Conservation (phyloP, 2,888 invertebrate genomes). For the Arge pagana region DNA sequence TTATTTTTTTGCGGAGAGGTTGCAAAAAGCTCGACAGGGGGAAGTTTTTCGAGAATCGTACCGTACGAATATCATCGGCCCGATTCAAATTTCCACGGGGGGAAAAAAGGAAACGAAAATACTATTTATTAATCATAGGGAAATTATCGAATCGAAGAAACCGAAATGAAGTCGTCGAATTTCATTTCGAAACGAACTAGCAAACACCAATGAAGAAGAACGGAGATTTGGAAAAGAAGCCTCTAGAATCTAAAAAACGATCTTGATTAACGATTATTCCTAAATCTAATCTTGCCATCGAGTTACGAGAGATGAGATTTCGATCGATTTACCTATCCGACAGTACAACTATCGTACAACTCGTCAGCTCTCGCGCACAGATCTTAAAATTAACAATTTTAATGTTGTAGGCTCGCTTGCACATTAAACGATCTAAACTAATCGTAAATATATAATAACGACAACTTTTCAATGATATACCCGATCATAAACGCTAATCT, state of each 20-base stretch:
- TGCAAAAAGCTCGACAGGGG: too few relatives aligned
- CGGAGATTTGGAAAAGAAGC: too few relatives aligned
- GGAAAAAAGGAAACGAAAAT: background rate
- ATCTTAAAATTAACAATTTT: constrained; percentile 21
- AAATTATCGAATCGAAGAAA: background rate
- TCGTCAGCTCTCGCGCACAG: too few relatives aligned
- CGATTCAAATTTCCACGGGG: constrained; percentile 11
- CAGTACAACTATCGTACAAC: too few relatives aligned
- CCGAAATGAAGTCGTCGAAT: background rate
- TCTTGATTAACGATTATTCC: constrained; percentile 6
- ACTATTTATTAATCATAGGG: background rate
- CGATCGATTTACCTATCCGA: background rate
- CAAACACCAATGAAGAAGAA: too few relatives aligned
- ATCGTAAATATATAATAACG: constrained; percentile 20
- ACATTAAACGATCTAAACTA: constrained; percentile 22
- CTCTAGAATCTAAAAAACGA: too few relatives aligned
- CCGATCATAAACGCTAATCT: constrained; percentile 23
- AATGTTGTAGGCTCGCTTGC: constrained; percentile 26
- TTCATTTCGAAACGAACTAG: constrained; percentile 10
- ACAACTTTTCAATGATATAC: constrained; percentile 22
- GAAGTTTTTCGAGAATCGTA: too few relatives aligned
- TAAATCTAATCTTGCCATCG: constrained; percentile 8
- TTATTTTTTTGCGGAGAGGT: too few relatives aligned
- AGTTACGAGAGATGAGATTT: background rate
- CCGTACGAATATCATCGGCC: background rate